These are phyloP conservation scores for Noctua fimbriata DNA, from an alignment of 2,888 invertebrate genomes.

Conservation along the genomic window DNA sequence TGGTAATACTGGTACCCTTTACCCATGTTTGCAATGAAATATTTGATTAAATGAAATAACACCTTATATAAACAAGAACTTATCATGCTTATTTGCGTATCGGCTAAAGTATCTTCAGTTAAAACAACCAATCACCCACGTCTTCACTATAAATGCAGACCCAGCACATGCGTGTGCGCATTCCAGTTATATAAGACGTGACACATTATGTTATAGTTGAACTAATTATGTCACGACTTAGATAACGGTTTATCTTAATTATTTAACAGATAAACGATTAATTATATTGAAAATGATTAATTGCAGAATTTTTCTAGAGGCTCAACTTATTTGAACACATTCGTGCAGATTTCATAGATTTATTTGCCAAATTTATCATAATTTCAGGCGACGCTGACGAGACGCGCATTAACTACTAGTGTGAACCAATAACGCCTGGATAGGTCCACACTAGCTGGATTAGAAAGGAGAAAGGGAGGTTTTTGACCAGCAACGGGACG, in stretches of 20 bases:
- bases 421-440: too few species aligned
- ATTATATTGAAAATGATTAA: not conserved
- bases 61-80: not conserved
- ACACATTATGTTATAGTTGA: conserved; percentile 49
- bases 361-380: not conserved
- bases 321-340: not conserved
- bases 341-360: not conserved
- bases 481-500: too few species aligned
- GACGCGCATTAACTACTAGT: too few species aligned
- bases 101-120: not conserved
- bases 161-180: conserved; percentile 43
- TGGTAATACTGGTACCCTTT: not conserved
- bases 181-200: conserved; percentile 73
- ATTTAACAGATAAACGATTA: conserved; percentile 35
- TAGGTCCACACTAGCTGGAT: too few species aligned
- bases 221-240: conserved; percentile 64
- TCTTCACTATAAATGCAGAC: conserved; percentile 18
- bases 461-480: too few species aligned
- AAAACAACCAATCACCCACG: conserved; percentile 19
- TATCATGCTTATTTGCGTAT: not conserved
- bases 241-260: conserved; percentile 66
- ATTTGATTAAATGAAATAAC: not conserved
- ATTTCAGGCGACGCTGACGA: too few species aligned
- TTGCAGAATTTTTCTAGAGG: not conserved
- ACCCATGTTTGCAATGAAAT: not conserved